Evolutionary conservation across 2,888 invertebrate genomes (phyloP), one percentile per base, ranked within the genome.

Genomic region (Heliconius aoede): DNA sequence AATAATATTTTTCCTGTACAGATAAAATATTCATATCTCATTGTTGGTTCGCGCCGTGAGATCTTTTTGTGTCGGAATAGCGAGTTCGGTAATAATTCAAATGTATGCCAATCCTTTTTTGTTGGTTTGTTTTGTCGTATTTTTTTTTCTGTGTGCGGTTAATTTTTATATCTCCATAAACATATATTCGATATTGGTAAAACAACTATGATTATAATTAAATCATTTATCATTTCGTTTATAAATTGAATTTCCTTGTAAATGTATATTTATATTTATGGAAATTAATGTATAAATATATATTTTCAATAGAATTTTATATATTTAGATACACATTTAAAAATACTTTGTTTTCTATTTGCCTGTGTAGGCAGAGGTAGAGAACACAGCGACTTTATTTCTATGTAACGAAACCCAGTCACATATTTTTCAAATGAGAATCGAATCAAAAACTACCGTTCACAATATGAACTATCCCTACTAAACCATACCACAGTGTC

Each of bases 1-100:
- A 87, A 88, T 88, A 85, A 73, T 77, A 79, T 80, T 88, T 91
- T 92, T 91, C 90, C 89, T 90, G 86, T 90, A 85, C 82, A 87
- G 87, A 88, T 86, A 86, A 85, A 83, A 85, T 80, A 84, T 76
- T 60, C 81, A 81, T 83, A 85, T 87, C 85, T 85, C 85, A 85
- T 87, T 87, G 85, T 87, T 86, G 85, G 86, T 86, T 85, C 81
- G 79, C 87, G 85, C 85, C 87, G 86, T 86, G 80, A 78, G 86
- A 87, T 88, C 86, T 85, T 87, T 86, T 87, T 87, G 85, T 86
- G 82, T 75, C 79, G 68, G 72, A 75, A 80, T 60, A 69, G 80
- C 76, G 76, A 78, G 80, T 76, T 80, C 78, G 73, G 80, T 80
- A 80, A 83, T 81, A 81, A 84, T 82, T 81, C 78, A 79, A 80